These are phyloP conservation scores for Tetanocera ferruginea DNA, from an alignment of 2,888 invertebrate genomes.

Conservation along the genomic window DNA sequence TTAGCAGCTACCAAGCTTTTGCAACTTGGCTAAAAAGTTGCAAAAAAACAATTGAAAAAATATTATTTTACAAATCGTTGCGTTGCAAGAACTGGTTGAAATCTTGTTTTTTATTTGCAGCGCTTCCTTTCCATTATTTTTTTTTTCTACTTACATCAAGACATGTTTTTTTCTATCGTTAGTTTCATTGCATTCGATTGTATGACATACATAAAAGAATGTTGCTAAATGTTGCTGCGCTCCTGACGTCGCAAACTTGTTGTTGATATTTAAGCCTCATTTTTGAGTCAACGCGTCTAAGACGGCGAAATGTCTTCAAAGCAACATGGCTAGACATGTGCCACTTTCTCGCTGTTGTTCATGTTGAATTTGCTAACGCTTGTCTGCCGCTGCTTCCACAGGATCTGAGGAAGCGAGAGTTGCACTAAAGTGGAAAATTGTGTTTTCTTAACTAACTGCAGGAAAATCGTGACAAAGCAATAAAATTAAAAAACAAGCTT, in stretches of 20 bases:
- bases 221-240: not conserved
- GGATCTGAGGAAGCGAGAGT: conserved; percentile 8
- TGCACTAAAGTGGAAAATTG: conserved; percentile 1
- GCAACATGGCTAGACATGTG: conserved; percentile 12
- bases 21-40: not conserved
- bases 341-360: conserved; percentile 19
- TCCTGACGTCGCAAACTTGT: not conserved
- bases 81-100: not conserved
- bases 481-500: not conserved
- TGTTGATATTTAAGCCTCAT: conserved; percentile 38
- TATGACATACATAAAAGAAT: conserved; percentile 42
- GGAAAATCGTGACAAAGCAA: not conserved
- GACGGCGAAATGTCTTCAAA: conserved; percentile 17
- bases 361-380: not conserved
- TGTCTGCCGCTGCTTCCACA: not conserved
- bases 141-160: not conserved
- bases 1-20: conserved; percentile 22
- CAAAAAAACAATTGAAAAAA: not conserved
- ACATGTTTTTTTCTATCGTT: not conserved
- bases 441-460: not conserved
- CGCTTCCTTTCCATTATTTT: not conserved
- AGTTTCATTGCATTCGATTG: conserved; percentile 29
- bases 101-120: not conserved
- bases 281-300: not conserved
- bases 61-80: not conserved